These are phyloP conservation scores for Thalassaphorura encarpata DNA, from an alignment of 1,140 invertebrate genomes.

Conservation along the genomic window DNA sequence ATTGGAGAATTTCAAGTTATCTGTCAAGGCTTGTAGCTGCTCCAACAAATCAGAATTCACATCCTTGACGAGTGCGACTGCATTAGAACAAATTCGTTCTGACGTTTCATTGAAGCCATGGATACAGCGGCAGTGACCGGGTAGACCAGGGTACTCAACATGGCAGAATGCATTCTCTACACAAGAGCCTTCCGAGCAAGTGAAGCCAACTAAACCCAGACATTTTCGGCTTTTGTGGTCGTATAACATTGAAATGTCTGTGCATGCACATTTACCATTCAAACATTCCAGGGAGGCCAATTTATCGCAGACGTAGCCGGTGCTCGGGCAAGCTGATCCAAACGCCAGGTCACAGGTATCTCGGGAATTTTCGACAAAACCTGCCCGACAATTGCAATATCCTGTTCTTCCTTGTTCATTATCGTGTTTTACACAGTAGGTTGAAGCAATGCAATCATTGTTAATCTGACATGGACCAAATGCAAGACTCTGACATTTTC, in stretches of 20 bases:
- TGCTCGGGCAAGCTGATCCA: background rate
- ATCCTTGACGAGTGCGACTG: no score
- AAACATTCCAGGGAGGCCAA: background rate
- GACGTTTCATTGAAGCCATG: background rate
- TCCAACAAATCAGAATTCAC: no score
- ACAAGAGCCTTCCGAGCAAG: background rate
- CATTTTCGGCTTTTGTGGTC: conserved; percentile 2
- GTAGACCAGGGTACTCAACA: background rate
- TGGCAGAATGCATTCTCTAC: background rate
- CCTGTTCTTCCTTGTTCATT: background rate
- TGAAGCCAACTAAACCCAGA: background rate
- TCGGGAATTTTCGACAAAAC: background rate
- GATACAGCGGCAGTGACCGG: background rate
- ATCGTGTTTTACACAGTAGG: background rate
- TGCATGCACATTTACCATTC: conserved; percentile 2
- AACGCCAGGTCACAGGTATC: background rate
- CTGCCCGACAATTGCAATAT: background rate
- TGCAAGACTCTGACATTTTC: background rate
- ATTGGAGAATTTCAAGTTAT: no score
- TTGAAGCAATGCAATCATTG: background rate
- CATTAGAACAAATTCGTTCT: no score
- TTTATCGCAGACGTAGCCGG: conserved; percentile 1
- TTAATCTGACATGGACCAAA: background rate
- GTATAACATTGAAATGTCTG: conserved; percentile 3
- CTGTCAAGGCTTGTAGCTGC: no score